phyloP scores from a whole-genome alignment of 2,888 invertebrate genomes.

The Tipula lateralis region DNA sequence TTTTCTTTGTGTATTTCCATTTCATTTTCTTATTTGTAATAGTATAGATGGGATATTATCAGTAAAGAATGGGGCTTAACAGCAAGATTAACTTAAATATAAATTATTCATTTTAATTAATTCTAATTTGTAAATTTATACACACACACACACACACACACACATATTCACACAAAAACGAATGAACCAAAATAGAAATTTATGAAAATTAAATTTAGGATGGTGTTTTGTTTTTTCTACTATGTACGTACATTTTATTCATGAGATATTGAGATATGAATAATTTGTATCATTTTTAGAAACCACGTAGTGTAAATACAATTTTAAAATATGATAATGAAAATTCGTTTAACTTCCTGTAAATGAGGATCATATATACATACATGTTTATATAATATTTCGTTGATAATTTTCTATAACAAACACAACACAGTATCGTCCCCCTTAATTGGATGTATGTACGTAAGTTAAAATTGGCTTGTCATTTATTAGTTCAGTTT shows the following conservation, averaged over 20 bases:
- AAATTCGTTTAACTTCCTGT: background rate
- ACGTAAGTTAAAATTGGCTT: background rate
- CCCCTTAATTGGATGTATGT: background rate
- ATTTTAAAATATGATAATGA: slow-evolving; percentile 19
- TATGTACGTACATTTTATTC: background rate
- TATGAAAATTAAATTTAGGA: background rate
- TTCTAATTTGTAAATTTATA: background rate
- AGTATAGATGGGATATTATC: background rate
- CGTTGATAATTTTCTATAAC: background rate
- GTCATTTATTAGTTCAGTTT: background rate
- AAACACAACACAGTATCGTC: background rate
- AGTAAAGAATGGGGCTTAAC: background rate
- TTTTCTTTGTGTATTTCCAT: background rate
- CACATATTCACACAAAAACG: background rate
- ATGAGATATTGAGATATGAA: background rate
- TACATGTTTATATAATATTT: background rate
- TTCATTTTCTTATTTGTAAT: background rate
- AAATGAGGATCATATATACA: background rate
- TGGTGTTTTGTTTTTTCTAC: background rate
- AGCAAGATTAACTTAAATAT: slow-evolving; percentile 11
- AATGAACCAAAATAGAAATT: background rate
- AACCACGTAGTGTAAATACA: background rate
- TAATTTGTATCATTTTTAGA: background rate
- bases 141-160: background rate
- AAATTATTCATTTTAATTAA: slow-evolving; percentile 24